Evolutionary conservation across 1,140 invertebrate genomes (phyloP).

Genomic region (Argopecten irradians): DNA sequence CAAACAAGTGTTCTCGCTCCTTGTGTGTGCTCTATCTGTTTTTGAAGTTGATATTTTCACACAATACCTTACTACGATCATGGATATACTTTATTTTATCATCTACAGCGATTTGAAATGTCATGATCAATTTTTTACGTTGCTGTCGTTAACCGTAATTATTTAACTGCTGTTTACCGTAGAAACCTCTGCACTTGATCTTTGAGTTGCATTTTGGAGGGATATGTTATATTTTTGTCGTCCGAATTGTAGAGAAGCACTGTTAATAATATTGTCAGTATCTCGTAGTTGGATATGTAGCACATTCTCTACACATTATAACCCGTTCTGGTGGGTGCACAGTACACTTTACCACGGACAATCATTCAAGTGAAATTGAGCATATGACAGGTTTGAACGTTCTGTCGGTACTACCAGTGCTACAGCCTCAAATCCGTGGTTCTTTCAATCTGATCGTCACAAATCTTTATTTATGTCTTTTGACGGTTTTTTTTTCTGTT

Average conservation of each 20-base stretch:
- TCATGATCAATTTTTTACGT: background rate
- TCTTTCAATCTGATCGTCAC: background rate
- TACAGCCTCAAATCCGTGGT: background rate
- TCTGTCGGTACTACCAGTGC: background rate
- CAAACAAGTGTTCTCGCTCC: too few species aligned
- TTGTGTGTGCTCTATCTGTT: too few species aligned
- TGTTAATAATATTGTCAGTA: conserved; percentile 17
- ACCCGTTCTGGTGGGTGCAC: background rate
- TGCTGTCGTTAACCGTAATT: background rate
- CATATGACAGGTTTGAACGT: background rate
- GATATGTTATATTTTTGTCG: background rate
- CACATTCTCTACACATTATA: background rate
- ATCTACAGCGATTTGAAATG: background rate
- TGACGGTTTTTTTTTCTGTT: too few species aligned
- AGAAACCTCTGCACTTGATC: background rate
- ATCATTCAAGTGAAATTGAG: conserved; percentile 16
- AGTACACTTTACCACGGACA: background rate
- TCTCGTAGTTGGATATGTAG: background rate
- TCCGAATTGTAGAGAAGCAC: background rate
- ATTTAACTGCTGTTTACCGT: background rate
- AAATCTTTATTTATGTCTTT: too few species aligned
- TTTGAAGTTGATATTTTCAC: background rate
- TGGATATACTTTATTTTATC: background rate
- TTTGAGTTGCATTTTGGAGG: background rate
- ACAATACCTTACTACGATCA: background rate